Evolutionary conservation across 2,888 invertebrate species (phyloP).

Genomic region (Coelinius sp.): DNA sequence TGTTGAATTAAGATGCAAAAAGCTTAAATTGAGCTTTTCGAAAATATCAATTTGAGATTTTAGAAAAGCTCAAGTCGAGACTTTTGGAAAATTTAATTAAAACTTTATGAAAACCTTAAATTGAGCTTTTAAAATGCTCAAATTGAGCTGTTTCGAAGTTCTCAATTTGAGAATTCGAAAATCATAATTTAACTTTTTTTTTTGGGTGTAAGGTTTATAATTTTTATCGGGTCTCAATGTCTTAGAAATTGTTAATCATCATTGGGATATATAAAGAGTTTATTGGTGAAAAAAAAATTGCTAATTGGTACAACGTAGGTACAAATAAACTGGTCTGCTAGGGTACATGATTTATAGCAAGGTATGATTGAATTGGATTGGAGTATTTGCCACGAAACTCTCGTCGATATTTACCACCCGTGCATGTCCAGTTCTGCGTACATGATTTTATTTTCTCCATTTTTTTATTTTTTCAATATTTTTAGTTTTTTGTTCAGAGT

Average conservation of each 20-base stretch:
- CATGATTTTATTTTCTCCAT: slow-evolving; percentile 35
- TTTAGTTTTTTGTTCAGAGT: slow-evolving; percentile 30
- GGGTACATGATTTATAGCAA: slow-evolving; percentile 68
- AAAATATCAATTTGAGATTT: too few relatives aligned
- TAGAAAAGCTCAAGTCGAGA: too few relatives aligned
- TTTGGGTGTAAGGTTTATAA: too few relatives aligned
- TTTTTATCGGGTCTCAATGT: too few relatives aligned
- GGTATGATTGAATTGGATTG: slow-evolving; percentile 69
- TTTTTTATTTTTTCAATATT: slow-evolving; percentile 3
- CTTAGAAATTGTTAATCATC: background rate
- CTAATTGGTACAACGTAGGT: slow-evolving; percentile 64
- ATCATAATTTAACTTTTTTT: too few relatives aligned
- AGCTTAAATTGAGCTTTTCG: too few relatives aligned
- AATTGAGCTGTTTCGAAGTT: too few relatives aligned
- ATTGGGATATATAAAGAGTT: slow-evolving; percentile 31
- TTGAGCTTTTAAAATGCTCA: too few relatives aligned
- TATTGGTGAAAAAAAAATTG: slow-evolving; percentile 42
- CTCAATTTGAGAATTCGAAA: too few relatives aligned
- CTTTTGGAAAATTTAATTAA: too few relatives aligned
- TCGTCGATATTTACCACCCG: slow-evolving; percentile 59
- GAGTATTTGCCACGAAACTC: slow-evolving; percentile 58
- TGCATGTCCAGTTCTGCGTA: slow-evolving; percentile 31
- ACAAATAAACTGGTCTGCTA: slow-evolving; percentile 60
- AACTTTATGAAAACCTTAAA: too few relatives aligned
- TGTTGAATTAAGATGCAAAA: too few relatives aligned